These are phyloP conservation scores for Troides oblongomaculatus DNA, from an alignment of 2,888 invertebrate genomes.

Conservation along the genomic window DNA sequence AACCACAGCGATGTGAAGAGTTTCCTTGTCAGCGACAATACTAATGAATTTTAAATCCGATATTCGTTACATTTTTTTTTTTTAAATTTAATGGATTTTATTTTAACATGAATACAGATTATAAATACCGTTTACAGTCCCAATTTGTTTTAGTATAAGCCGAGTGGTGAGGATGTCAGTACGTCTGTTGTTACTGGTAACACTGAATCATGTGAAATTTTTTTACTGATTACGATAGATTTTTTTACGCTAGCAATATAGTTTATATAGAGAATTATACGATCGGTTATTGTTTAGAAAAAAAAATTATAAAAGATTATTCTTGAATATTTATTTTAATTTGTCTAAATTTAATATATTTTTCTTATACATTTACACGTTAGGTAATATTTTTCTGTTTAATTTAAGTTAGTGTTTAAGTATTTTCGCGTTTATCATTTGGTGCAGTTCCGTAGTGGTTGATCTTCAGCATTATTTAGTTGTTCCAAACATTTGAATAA, in stretches of 20 bases:
- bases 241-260: slow-evolving; percentile 4
- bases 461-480: slow-evolving; percentile 49
- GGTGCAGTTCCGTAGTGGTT: slow-evolving; percentile 69
- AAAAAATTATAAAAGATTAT: too few relatives aligned
- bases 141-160: too few relatives aligned
- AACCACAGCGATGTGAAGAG: slow-evolving; percentile 68
- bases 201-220: background rate
- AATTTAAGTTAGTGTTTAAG: slow-evolving; percentile 53
- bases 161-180: too few relatives aligned
- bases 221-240: background rate
- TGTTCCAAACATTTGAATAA: slow-evolving; percentile 39
- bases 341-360: slow-evolving; percentile 59
- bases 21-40: slow-evolving; percentile 62
- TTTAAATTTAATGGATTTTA: background rate
- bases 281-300: too few relatives aligned
- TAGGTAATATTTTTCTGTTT: slow-evolving; percentile 47
- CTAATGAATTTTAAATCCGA: slow-evolving; percentile 40
- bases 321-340: slow-evolving; percentile 58
- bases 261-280: too few relatives aligned
- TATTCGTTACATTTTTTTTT: background rate
- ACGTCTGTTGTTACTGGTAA: too few relatives aligned
- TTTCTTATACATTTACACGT: slow-evolving; percentile 46
- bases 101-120: slow-evolving; percentile 1
- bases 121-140: too few relatives aligned
- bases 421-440: slow-evolving; percentile 61